Conservation (phyloP, 2,113 vertebrate species). For the Octodon degus region DNA sequence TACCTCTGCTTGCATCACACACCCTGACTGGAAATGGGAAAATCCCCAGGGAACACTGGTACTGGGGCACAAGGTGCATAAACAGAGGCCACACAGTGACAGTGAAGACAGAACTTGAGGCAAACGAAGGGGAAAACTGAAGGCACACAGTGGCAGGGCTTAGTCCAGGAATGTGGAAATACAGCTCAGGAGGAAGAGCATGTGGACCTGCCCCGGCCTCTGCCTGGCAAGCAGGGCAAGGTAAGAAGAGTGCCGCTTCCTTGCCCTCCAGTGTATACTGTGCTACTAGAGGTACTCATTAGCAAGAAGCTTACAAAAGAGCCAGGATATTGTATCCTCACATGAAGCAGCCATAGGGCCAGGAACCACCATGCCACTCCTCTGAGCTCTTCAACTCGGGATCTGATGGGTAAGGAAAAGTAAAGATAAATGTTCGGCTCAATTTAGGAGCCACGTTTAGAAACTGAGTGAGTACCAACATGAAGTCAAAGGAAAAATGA, state of each 20-base stretch:
- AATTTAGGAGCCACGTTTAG: conserved; percentile 31
- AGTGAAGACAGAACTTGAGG: neutral
- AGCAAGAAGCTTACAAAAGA: neutral
- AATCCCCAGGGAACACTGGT: neutral
- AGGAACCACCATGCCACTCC: neutral
- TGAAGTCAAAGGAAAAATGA: conserved; percentile 32
- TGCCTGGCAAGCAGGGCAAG: no score
- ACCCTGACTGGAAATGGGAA: neutral
- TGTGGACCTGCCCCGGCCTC: neutral
- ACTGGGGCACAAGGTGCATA: neutral
- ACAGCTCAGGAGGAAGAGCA: neutral
- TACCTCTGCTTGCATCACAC: neutral
- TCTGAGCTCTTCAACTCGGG: neutral
- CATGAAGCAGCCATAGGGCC: neutral
- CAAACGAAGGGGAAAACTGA: neutral
- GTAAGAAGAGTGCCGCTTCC: neutral
- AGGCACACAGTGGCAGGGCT: neutral
- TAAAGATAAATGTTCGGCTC: conserved; percentile 1
- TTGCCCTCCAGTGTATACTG: neutral
- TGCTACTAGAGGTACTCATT: neutral
- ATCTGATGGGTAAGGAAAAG: neutral
- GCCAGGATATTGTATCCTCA: neutral
- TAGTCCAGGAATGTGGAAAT: neutral
- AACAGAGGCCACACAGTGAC: neutral
- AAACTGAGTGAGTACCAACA: neutral